phyloP scores from a whole-genome alignment of 2,888 invertebrate species.

The Brachyptera risi region DNA sequence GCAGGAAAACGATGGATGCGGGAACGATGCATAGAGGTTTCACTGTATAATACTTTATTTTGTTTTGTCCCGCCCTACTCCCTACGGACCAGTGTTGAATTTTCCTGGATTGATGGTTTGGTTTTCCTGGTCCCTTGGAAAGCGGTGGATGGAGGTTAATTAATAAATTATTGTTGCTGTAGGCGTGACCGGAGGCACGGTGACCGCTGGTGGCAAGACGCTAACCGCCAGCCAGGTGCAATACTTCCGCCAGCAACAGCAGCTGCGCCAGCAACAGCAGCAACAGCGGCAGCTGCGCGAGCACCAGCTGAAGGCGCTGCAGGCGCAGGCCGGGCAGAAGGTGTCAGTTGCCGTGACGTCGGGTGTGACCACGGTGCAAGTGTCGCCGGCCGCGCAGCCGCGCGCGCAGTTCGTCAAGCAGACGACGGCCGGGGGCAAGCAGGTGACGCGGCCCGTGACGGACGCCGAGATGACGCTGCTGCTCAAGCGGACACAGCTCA shows the following conservation, averaged over 20 bases:
- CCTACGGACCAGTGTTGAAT: too few relatives aligned
- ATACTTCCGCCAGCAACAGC: conserved; percentile 58
- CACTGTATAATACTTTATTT: too few relatives aligned
- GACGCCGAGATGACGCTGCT: conserved; percentile 58
- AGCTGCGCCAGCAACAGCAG: conserved; percentile 39
- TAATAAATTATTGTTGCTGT: too few relatives aligned
- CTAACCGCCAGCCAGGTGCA: conserved; percentile 55
- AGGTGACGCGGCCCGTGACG: conserved; percentile 45
- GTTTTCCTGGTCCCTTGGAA: too few relatives aligned
- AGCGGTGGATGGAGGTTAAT: too few relatives aligned
- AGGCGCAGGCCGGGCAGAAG: conserved; percentile 40
- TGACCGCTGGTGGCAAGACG: conserved; percentile 51
- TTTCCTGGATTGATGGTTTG: too few relatives aligned
- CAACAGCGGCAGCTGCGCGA: conserved; percentile 35
- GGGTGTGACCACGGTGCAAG: conserved; percentile 35
- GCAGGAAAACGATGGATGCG: too few relatives aligned
- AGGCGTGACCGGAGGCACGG: conserved; percentile 47
- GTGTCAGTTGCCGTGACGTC: conserved; percentile 43
- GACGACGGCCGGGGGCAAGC: conserved; percentile 30
- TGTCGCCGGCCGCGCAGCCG: conserved; percentile 27
- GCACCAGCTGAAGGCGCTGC: conserved; percentile 31
- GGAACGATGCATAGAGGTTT: too few relatives aligned
- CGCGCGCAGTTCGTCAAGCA: conserved; percentile 23
- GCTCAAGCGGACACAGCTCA: conserved; percentile 51
- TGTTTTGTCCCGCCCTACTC: too few relatives aligned